These are phyloP conservation scores for Sebastes glaucus DNA, from an alignment of 2,797 vertebrate genomes.

Conservation along the genomic window DNA sequence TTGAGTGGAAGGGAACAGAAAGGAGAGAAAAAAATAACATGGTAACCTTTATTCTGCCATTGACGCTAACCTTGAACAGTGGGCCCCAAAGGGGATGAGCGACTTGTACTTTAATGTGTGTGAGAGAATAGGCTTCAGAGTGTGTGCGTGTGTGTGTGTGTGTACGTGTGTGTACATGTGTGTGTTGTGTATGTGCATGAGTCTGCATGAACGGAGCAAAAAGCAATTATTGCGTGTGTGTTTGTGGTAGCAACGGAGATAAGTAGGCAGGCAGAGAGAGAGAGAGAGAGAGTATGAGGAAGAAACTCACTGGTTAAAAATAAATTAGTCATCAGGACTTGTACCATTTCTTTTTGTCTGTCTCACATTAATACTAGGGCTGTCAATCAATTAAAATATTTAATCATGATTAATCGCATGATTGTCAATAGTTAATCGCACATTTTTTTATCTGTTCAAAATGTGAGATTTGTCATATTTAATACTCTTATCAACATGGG, in stretches of 20 bases:
- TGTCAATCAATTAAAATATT: no score
- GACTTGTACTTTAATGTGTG: conserved; percentile 49
- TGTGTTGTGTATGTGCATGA: neutral
- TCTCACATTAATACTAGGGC: neutral
- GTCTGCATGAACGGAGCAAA: conserved; percentile 2
- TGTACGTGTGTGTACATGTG: conserved; percentile 1
- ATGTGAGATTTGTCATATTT: no score
- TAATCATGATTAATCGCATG: no score
- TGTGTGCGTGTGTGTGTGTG: neutral
- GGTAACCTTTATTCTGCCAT: conserved; percentile 74
- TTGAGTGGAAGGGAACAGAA: conserved; percentile 66
- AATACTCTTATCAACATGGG: no score
- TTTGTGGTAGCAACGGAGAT: conserved; percentile 8
- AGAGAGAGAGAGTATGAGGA: neutral
- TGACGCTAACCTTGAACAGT: conserved; percentile 78
- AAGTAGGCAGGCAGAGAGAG: neutral
- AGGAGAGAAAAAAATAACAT: conserved; percentile 55
- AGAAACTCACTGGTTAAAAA: conserved; percentile 1
- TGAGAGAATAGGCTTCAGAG: conserved; percentile 23
- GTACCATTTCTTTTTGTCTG: neutral
- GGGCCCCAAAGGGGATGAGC: conserved; percentile 56
- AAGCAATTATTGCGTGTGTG: conserved; percentile 29
- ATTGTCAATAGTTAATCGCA: no score
- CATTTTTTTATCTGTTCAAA: no score
- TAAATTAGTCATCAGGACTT: neutral